A percentile compares a stretch with the other conserved stretches of the same genome.
Evolutionary conservation across 2,888 invertebrate species (phyloP).

Genomic region (Cloeon dipterum): DNA sequence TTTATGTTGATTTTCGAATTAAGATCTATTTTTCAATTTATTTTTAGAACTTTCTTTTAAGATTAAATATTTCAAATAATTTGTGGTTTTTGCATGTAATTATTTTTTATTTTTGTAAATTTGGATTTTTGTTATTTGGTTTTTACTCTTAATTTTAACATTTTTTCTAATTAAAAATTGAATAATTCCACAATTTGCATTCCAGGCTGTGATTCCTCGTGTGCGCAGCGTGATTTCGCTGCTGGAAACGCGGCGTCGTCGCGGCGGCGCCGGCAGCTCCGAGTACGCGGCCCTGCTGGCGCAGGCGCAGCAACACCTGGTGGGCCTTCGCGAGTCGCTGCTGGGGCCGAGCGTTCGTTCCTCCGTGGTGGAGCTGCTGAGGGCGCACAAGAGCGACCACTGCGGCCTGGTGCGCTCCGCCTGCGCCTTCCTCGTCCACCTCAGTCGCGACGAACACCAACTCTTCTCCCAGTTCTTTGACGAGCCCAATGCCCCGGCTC

Average conservation of each 20-base stretch:
- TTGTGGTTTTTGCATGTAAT: too few species aligned
- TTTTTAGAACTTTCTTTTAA: too few species aligned
- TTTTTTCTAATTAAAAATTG: too few species aligned
- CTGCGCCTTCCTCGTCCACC: conserved; percentile 73
- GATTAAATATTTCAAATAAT: too few species aligned
- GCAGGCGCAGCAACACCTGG: conserved; percentile 68
- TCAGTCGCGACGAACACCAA: conserved; percentile 84
- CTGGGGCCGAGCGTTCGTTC: conserved; percentile 30
- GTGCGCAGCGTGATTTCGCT: conserved; percentile 58
- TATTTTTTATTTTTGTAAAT: too few species aligned
- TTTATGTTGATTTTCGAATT: too few species aligned
- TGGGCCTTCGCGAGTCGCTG: conserved; percentile 40
- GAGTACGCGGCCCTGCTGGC: conserved; percentile 44
- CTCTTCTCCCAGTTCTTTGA: conserved; percentile 80
- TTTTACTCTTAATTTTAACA: too few species aligned
- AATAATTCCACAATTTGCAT: too few species aligned
- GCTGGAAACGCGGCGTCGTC: conserved; percentile 51
- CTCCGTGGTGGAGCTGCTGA: conserved; percentile 39
- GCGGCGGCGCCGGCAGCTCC: conserved; percentile 11
- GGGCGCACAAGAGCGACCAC: conserved; percentile 40
- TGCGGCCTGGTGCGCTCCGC: conserved; percentile 69
- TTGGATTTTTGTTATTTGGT: too few species aligned
- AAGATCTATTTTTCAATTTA: too few species aligned
- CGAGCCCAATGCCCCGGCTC: conserved; percentile 23
- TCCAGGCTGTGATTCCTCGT: conserved; percentile 74